These are phyloP conservation scores for Zaprionus vittiger DNA, from an alignment of 1,140 invertebrate species.

Conservation along the genomic window DNA sequence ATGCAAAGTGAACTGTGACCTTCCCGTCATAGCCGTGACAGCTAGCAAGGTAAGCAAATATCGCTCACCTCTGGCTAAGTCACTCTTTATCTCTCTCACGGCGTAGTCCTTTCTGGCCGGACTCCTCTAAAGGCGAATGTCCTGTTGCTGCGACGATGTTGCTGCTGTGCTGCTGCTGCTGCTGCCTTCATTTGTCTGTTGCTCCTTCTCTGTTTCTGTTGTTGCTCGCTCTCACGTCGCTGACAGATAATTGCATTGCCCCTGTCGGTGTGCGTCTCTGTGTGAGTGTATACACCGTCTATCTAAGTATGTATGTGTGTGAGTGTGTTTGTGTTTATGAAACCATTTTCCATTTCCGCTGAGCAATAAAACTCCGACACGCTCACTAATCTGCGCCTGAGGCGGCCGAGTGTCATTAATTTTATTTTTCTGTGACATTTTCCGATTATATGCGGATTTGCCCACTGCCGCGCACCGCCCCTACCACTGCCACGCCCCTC, in stretches of 20 bases:
- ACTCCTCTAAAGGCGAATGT: slow-evolving; percentile 62
- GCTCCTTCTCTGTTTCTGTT: slow-evolving; percentile 46
- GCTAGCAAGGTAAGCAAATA: not conserved
- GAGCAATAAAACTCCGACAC: slow-evolving; percentile 77
- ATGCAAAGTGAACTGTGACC: not conserved
- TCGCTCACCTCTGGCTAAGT: slow-evolving; percentile 12
- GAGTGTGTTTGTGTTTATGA: slow-evolving; percentile 73
- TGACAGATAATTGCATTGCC: slow-evolving; percentile 78
- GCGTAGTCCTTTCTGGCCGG: not conserved
- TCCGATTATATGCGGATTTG: slow-evolving; percentile 80
- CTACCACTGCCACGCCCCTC: not conserved
- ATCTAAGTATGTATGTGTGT: slow-evolving; percentile 20
- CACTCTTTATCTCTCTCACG: not conserved
- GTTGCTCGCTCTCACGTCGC: slow-evolving; percentile 57
- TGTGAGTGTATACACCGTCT: slow-evolving; percentile 24
- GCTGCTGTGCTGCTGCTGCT: not conserved
- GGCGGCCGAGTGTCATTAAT: slow-evolving; percentile 77
- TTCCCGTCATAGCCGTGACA: not conserved
- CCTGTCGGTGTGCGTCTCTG: slow-evolving; percentile 43
- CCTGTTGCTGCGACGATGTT: slow-evolving; percentile 51
- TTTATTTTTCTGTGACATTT: slow-evolving; percentile 79
- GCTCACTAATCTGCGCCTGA: slow-evolving; percentile 75
- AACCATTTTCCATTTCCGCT: slow-evolving; percentile 81
- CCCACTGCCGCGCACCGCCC: slow-evolving; percentile 27
- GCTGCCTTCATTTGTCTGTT: not conserved